phyloP scores from a whole-genome alignment of 2,888 invertebrate species.

The Apotomis betuletana region DNA sequence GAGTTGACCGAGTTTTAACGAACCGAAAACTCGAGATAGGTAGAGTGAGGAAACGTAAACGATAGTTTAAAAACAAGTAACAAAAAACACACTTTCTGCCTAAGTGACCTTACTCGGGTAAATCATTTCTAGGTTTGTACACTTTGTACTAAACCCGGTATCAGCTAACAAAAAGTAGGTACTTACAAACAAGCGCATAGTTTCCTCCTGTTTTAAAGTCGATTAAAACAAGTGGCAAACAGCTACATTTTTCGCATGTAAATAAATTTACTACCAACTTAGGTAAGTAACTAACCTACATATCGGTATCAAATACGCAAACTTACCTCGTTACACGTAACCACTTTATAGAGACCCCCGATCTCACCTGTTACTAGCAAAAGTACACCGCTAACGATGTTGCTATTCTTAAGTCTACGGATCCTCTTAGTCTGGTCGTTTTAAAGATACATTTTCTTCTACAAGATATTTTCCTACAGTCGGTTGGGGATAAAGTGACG shows the following conservation, averaged over 20 bases:
- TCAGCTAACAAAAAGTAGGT: no score
- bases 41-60: constrained; percentile 42
- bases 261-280: neutral
- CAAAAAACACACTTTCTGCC: constrained; percentile 14
- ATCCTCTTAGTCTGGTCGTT: constrained; percentile 55
- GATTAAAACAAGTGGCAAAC: no score
- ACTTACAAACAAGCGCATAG: no score
- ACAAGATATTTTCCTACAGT: constrained; percentile 67
- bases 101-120: constrained; percentile 1
- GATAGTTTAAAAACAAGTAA: constrained; percentile 35
- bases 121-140: no score
- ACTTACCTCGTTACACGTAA: constrained; percentile 36
- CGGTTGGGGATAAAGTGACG: constrained; percentile 58
- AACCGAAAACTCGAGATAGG: constrained; percentile 37
- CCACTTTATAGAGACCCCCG: constrained; percentile 21
- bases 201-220: no score
- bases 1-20: constrained; percentile 49
- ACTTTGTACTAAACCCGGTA: no score
- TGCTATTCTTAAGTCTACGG: constrained; percentile 49
- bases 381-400: neutral
- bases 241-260: no score
- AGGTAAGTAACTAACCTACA: constrained; percentile 45
- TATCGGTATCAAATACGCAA: constrained; percentile 37
- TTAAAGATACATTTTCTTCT: constrained; percentile 62
- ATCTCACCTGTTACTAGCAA: constrained; percentile 9